Conservation (phyloP, 2,888 invertebrate genomes). For the Acrobasis repandana region DNA sequence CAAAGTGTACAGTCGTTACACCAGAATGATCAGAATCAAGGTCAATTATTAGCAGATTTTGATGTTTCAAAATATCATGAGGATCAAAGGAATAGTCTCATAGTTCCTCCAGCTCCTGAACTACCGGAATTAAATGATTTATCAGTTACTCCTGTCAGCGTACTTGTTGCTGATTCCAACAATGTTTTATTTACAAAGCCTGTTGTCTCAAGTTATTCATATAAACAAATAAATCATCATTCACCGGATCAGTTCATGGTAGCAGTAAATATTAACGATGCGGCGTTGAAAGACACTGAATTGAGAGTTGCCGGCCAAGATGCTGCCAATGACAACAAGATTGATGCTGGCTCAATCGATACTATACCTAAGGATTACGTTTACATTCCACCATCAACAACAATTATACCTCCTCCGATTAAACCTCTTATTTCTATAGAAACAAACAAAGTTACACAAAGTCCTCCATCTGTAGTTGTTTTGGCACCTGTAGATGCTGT, state of each 20-base stretch:
- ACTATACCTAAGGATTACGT: constrained; percentile 32
- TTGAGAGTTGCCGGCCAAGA: background rate
- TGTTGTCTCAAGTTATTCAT: constrained; percentile 28
- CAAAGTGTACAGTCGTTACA: background rate
- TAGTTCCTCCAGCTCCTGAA: constrained; percentile 13
- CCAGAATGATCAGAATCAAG: background rate
- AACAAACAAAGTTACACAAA: background rate
- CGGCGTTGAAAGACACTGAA: constrained; percentile 5
- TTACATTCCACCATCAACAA: constrained; percentile 35
- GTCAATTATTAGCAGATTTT: background rate
- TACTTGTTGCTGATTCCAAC: constrained; percentile 8
- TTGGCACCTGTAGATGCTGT: constrained; percentile 2
- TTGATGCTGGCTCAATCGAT: background rate
- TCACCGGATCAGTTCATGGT: constrained; percentile 32
- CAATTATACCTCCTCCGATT: constrained; percentile 15
- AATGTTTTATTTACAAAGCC: constrained; percentile 23
- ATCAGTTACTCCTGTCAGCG: constrained; percentile 3
- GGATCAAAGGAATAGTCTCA: background rate
- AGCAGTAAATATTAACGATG: constrained; percentile 32
- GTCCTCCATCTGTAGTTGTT: background rate
- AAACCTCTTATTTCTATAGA: background rate
- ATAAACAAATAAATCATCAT: constrained; percentile 26
- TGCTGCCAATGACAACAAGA: background rate
- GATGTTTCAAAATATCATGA: background rate
- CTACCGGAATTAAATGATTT: background rate